These are phyloP conservation scores for Anguilla rostrata DNA, from an alignment of 2,113 vertebrate species.

Conservation along the genomic window DNA sequence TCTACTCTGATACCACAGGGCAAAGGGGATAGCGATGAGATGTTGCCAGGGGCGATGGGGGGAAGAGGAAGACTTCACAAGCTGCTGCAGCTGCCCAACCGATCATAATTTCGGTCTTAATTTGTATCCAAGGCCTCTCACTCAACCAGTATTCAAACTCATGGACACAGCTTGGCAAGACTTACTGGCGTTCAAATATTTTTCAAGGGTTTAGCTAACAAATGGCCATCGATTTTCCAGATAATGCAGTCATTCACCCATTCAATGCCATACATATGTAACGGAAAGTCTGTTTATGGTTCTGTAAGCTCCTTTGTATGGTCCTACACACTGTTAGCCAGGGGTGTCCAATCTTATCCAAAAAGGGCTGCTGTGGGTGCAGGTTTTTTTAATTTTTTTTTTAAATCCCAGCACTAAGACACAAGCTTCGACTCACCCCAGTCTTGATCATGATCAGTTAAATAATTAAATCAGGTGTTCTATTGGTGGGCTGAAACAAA, in stretches of 20 bases:
- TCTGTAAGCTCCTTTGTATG: background rate
- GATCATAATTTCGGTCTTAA: background rate
- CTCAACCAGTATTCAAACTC: background rate
- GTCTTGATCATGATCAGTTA: too few relatives aligned
- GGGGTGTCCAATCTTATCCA: too few relatives aligned
- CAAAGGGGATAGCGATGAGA: background rate
- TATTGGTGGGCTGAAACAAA: too few relatives aligned
- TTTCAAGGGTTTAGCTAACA: background rate
- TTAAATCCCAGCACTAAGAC: too few relatives aligned
- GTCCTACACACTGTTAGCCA: background rate
- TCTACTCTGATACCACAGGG: constrained; percentile 12
- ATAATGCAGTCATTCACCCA: background rate
- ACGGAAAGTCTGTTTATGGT: too few relatives aligned
- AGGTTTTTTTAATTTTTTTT: too few relatives aligned
- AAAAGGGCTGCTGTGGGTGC: too few relatives aligned
- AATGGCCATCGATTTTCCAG: background rate
- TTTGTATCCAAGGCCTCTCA: background rate
- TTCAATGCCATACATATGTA: background rate
- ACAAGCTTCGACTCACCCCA: too few relatives aligned
- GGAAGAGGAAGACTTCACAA: background rate
- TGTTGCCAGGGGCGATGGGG: background rate
- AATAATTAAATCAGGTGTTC: too few relatives aligned
- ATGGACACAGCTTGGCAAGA: background rate
- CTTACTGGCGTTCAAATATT: background rate
- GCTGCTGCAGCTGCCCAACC: background rate